Conservation (phyloP, 2,888 invertebrate genomes). For the Disparrhopalites patrizii region DNA sequence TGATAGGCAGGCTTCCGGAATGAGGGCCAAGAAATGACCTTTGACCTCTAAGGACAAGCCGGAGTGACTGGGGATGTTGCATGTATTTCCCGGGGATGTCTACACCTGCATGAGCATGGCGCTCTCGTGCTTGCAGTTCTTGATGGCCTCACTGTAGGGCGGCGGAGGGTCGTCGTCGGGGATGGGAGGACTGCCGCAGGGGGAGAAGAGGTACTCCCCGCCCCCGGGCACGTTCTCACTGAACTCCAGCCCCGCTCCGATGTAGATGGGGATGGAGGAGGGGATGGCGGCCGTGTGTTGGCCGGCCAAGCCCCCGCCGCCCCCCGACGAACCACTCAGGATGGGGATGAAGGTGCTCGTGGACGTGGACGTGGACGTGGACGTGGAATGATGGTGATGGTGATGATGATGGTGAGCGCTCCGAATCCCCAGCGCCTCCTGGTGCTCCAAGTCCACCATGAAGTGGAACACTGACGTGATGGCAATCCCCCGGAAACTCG, state of each 20-base stretch:
- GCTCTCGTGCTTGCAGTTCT: not conserved
- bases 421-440: not conserved
- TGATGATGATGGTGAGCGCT: too few species aligned
- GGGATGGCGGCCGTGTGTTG: not conserved
- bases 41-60: too few species aligned
- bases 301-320: not conserved
- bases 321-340: too few species aligned
- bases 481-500: constrained; percentile 8
- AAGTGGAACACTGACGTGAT: constrained; percentile 9
- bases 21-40: too few species aligned
- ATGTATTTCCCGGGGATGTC: too few species aligned
- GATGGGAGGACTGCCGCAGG: not conserved
- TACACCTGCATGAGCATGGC: not conserved
- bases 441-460: constrained; percentile 12
- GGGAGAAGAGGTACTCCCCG: not conserved
- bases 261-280: constrained; percentile 7
- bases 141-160: constrained; percentile 8
- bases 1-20: too few species aligned
- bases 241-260: constrained; percentile 9
- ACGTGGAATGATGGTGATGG: too few species aligned
- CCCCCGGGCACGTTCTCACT: not conserved
- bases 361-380: too few species aligned
- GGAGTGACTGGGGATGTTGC: too few species aligned
- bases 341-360: not conserved
- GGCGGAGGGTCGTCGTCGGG: constrained; percentile 9